Evolutionary conservation across 2,113 vertebrate species (phyloP), one percentile per base, ranked within the genome.

Genomic region (Apistogramma diplotaenia): DNA sequence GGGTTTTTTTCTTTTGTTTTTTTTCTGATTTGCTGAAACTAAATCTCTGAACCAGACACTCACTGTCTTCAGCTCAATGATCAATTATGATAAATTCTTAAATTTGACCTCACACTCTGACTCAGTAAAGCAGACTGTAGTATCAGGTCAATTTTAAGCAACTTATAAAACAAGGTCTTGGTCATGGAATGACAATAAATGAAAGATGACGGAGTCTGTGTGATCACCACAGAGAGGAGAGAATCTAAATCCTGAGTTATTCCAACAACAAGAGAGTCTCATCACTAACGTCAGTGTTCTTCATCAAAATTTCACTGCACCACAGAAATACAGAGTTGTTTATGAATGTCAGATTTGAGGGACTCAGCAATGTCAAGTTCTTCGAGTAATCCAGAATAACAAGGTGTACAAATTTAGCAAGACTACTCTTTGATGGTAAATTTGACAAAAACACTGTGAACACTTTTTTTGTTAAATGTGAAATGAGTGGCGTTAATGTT

Each of bases 11-110:
- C 8, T 21, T 23, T 43, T 15, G 13, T 16, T 16, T 4, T 62
- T n/a, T 19, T 19, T 51, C 49, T 19, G 43, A 49, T 18, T 5
- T 1, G n/a, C n/a, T 23, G 37, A 15, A 62, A 40, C 37, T 62
- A 61, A 40, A 40, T 23, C 60, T 62, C n/a, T 62, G 60, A 40
- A 23, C 33, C 12, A 40, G 35, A 4, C 40, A 4, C n/a, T 62
- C 0, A 25, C n/a, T 40, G 15, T 62, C 35, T 35, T 62, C n/a
- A 0, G n/a, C 12, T 15, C 3, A 31, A 31, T 31, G 16, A 7
- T 49, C 60, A 65, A 13, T 40, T 40, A 65, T 43, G 40, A 16
- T 37, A 62, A 62, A 40, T 23, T 62, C n/a, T 43, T 25, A 25
- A 62, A 40, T 6, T 37, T 61, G 19, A 40, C 7, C 1, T 40